Percentiles rank a stretch among this genome's conserved stretches.
phyloP scores from a whole-genome alignment of 2,797 vertebrate species.

The Fundulus diaphanus region DNA sequence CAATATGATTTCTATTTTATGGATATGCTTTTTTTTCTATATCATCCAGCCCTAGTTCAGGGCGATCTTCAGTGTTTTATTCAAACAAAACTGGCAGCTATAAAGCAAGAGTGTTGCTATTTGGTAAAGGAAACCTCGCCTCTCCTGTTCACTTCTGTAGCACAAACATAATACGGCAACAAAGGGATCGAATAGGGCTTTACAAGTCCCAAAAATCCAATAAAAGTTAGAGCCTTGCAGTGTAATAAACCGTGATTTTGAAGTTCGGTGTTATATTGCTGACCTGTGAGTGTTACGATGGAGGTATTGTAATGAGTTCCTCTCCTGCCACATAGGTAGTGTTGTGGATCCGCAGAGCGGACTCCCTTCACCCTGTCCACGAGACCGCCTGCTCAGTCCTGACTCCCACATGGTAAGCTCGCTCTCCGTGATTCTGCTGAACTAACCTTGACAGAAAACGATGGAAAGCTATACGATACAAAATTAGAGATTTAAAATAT shows the following conservation, averaged over 20 bases:
- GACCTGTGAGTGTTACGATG: neutral
- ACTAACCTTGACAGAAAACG: too few species aligned
- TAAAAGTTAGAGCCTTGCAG: too few species aligned
- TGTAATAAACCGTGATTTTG: neutral
- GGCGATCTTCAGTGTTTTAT: neutral
- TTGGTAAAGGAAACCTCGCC: neutral
- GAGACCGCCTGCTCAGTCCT: constrained; percentile 47
- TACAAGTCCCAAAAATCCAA: neutral
- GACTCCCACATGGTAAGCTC: constrained; percentile 73
- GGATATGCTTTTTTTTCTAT: too few species aligned
- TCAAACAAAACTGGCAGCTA: neutral
- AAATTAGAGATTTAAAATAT: neutral
- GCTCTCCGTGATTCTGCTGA: neutral
- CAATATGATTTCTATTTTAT: too few species aligned
- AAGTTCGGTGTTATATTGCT: constrained; percentile 7
- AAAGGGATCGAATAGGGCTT: neutral
- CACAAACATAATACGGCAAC: neutral
- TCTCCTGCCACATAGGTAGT: constrained; percentile 50
- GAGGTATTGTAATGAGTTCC: neutral
- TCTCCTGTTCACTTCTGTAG: neutral
- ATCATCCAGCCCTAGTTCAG: too few species aligned
- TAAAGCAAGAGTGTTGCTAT: neutral
- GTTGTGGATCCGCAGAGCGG: constrained; percentile 55
- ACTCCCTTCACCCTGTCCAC: constrained; percentile 57
- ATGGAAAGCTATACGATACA: neutral